Evolutionary conservation across 2,888 invertebrate species (phyloP).

Genomic region (Boloria euphrosyne): DNA sequence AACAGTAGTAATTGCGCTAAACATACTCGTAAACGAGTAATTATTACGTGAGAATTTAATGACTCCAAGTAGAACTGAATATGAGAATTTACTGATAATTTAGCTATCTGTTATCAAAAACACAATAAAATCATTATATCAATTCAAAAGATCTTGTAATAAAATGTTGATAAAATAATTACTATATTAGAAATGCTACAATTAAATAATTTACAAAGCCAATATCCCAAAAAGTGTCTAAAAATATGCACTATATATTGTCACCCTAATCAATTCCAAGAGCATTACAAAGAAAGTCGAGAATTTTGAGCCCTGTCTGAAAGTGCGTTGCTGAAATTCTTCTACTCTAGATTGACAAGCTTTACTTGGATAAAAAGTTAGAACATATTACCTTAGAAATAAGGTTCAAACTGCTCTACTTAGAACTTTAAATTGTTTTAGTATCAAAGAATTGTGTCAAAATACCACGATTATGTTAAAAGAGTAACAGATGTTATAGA

Average conservation of each 20-base stretch:
- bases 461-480: conserved; percentile 45
- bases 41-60: too few relatives aligned
- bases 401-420: conserved; percentile 33
- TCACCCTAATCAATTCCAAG: conserved; percentile 44
- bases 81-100: too few relatives aligned
- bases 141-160: too few relatives aligned
- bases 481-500: neutral
- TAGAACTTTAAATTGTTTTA: conserved; percentile 5
- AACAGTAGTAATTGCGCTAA: too few relatives aligned
- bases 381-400: conserved; percentile 14
- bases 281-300: conserved; percentile 49
- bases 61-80: too few relatives aligned
- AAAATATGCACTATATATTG: conserved; percentile 28
- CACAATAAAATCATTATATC: too few relatives aligned
- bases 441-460: conserved; percentile 52
- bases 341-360: conserved; percentile 10
- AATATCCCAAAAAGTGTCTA: neutral
- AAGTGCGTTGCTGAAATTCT: conserved; percentile 47
- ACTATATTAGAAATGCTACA: too few relatives aligned
- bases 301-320: conserved; percentile 46
- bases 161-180: too few relatives aligned
- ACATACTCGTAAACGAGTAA: too few relatives aligned
- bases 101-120: too few relatives aligned
- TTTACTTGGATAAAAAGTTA: neutral
- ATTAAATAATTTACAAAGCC: neutral